Evolutionary conservation across 1,140 invertebrate species (phyloP).

Genomic region (Bombus soroeensis): DNA sequence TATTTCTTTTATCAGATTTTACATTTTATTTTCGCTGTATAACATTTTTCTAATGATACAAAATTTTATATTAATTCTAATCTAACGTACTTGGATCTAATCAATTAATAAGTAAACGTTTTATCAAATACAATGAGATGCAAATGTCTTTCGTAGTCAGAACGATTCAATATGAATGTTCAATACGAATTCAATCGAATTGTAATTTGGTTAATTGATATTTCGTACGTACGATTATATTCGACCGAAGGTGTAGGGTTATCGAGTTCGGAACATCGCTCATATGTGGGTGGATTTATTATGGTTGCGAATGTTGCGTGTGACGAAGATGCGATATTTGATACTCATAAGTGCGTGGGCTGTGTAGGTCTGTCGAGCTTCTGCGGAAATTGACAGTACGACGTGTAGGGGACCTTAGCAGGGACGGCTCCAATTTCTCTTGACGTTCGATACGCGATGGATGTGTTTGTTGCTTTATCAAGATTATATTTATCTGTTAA

Average conservation of each 20-base stretch:
- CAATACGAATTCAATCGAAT: neutral
- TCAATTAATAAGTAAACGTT: no score
- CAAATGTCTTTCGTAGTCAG: no score
- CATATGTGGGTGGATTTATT: neutral
- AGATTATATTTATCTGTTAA: neutral
- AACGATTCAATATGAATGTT: no score
- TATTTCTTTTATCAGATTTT: no score
- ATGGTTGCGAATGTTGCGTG: neutral
- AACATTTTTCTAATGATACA: no score
- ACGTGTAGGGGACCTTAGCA: neutral
- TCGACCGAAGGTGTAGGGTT: neutral
- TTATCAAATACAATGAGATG: no score
- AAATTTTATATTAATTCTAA: no score
- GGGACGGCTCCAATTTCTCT: neutral
- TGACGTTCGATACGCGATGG: neutral
- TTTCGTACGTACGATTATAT: neutral
- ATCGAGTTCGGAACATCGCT: neutral
- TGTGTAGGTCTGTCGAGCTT: neutral
- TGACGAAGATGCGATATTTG: constrained; percentile 2
- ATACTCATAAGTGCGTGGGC: constrained; percentile 3
- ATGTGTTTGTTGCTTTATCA: neutral
- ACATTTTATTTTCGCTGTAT: no score
- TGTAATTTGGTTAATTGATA: neutral
- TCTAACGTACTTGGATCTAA: no score
- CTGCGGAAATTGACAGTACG: neutral